Evolutionary conservation across 2,888 invertebrate genomes (phyloP), one percentile per base, ranked within the genome.

Genomic region (Agrotis segetum): DNA sequence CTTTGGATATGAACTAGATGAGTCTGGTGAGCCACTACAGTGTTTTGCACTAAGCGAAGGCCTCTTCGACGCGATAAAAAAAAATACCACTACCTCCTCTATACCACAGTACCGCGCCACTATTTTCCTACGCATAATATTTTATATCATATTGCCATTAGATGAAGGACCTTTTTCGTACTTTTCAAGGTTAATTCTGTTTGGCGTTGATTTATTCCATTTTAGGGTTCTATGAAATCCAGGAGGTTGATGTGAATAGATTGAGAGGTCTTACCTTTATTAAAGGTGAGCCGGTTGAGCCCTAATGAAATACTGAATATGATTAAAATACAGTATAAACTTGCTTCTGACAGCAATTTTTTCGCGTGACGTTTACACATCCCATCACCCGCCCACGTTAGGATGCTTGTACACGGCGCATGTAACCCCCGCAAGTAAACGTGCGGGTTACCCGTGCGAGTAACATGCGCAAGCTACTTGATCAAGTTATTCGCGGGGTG

Each of bases 11-110:
- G 81, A 78, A 77, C 73, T 74, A 82, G 86, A 88, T 84, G 88
- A 88, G 88, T 77, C 83, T 82, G 64, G 85, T 84, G 84, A 77
- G 84, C 76, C 76, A 77, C 77, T 86, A 90, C 91, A 90, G 79
- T 84, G 86, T 87, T 90, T 85, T 86, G 88, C 83, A 82, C 85
- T 85, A 85, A 83, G 62, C 56, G 71, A 73, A 84, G 67, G 72
- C 76, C 83, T 78, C 80, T 74, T 78, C 50, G 77, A 82, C 55
- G 59, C 81, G 82, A 86, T 88, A 88, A 87, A 87, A 88, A 87
- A 87, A 88, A 87, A 87, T 85, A 67, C 81, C 82, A 47, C 67
- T 71, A 81, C 74, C 77, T 79, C 40, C 68, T 68, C 76, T 82
- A 16, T 24, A 69, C 67, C 62, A 61, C 70, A 79, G 77, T 79